Evolutionary conservation across 2,113 vertebrate genomes (phyloP), one percentile per base, ranked within the genome.

Genomic region (Phaethornis superciliosus): DNA sequence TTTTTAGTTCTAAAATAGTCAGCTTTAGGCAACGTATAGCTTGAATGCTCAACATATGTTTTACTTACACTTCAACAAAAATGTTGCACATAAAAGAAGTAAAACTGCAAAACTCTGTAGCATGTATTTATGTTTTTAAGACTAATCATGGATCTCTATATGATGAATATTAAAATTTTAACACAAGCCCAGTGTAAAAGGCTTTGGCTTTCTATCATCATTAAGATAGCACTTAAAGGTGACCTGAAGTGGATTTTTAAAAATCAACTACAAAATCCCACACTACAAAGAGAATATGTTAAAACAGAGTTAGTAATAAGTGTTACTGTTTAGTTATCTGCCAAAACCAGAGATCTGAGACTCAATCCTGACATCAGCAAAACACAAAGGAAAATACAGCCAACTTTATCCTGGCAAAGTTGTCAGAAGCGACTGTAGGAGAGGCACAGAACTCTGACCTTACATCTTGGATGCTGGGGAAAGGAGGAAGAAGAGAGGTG

Each of bases 251-350:
- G 26, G 86, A 47, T 78, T 92, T 81, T 77, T 26, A 27, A 84
- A 90, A 91, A 63, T 74, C 44, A 86, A 40, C 52, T 81, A 52
- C 4, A 75, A 82, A 88, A 89, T 42, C 69, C 56, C 58, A 24
- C 51, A 12, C 64, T 88, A 88, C 71, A 81, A 93, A 94, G 60
- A 86, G 81, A 93, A 69, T 84, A 77, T 0, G 0, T 89, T 91
- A 82, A 82, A 94, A 59, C 15, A 85, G 33, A 82, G 35, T 77
- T 80, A 67, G 42, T 94, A 94, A 72, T 67, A 88, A 90, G 44
- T 37, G 85, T 42, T 79, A 64, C 82, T 93, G 92, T 96, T 82
- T 76, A n/a, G n/a, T 89, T 81, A 69, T 85, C 47, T 82, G 91
- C 42, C 46, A 80, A 85, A 90, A 58, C 7, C 54, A 80, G 51